Evolutionary conservation across 2,113 vertebrate species (phyloP), one percentile per base, ranked within the genome.

Genomic region (Uria lomvia): DNA sequence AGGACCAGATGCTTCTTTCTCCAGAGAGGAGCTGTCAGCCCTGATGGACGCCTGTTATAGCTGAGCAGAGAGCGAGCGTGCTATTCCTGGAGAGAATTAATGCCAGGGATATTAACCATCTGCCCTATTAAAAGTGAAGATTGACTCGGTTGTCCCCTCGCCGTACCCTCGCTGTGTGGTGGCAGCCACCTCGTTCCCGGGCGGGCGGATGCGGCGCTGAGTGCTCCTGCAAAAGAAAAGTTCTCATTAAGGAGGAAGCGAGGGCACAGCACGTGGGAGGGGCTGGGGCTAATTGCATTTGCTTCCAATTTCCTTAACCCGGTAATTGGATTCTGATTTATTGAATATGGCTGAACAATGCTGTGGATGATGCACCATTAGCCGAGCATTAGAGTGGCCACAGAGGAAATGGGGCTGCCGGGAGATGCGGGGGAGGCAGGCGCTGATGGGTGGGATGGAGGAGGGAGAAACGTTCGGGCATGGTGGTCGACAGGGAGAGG

Each of bases 261-360:
- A 96, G 96, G 94, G 89, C 96, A 96, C 58, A 71, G 88, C 86
- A 66, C 6, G 29, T 92, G 90, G 96, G 97, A 97, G 93, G 96
- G 96, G 96, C 91, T 93, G 74, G 88, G 92, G 92, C 97, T 98
- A 97, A 97, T 98, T 98, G 97, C 95, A 92, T 98, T 97, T 98
- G 90, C 97, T 98, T 98, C 96, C 96, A 93, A 88, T 97, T 98
- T 98, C 97, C 97, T 96, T 96, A 97, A 95, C 90, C 83, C 38
- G 4, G 91, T 98, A 98, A 98, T 97, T 97, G 97, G 97, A 96
- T 97, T 98, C 97, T 97, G 97, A 98, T 98, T 96, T 98, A 98
- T 97, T 96, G 97, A 94, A 92, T 81, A 68, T 70, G 15, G 94
- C 97, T 95, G 90, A 93, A 94, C 84, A 88, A 43, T 1, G 65